These are phyloP conservation scores for Neolamprologus hecqui DNA, from an alignment of 2,113 vertebrate species.

Conservation along the genomic window DNA sequence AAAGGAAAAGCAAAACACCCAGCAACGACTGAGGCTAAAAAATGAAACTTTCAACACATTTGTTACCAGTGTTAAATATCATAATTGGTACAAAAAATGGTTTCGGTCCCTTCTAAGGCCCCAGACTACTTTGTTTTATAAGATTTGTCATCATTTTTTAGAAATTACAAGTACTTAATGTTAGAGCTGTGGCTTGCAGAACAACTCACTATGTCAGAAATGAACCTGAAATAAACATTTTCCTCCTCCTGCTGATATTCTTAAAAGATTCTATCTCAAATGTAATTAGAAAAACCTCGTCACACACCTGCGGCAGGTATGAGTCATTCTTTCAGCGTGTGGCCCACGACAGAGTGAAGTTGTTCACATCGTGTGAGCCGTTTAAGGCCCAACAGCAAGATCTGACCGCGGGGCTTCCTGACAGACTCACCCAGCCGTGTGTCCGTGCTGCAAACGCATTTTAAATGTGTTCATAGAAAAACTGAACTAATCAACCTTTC, in stretches of 20 bases:
- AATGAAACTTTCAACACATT: not conserved
- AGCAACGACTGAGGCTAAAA: not conserved
- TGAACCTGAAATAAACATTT: not conserved
- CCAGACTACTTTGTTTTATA: not conserved
- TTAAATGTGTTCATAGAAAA: not conserved
- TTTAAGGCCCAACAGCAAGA: not conserved
- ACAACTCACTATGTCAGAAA: not conserved
- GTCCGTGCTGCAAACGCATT: not conserved
- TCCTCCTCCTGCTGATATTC: accelerated
- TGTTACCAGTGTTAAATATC: accelerated
- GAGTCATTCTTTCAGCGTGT: not conserved
- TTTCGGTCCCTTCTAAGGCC: accelerated
- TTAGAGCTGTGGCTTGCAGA: not conserved
- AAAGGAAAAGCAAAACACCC: not conserved
- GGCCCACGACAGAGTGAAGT: not conserved
- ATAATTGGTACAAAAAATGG: accelerated
- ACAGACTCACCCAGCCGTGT: not conserved
- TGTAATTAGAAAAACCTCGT: not conserved
- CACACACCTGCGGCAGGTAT: not conserved
- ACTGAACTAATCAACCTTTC: not conserved
- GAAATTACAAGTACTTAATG: not conserved
- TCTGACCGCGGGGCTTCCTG: accelerated
- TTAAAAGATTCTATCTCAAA: accelerated
- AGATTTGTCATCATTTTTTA: not conserved
- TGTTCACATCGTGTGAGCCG: accelerated